A percentile compares a stretch with the other conserved stretches of the same genome.
These are phyloP conservation scores for Polypedilum vanderplanki DNA, from an alignment of 1,140 invertebrate genomes.

Conservation along the genomic window DNA sequence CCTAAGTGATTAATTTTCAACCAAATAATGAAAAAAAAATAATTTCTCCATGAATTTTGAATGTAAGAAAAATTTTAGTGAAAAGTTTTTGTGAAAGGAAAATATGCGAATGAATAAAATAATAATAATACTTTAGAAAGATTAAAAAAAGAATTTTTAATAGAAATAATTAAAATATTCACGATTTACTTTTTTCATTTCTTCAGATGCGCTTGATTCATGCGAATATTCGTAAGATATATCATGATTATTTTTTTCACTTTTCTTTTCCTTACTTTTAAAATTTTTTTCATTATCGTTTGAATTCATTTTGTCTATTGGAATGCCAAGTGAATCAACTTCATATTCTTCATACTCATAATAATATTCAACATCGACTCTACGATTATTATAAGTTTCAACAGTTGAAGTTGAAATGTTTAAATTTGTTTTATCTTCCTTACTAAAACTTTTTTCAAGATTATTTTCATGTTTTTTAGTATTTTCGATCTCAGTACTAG, in stretches of 20 bases:
- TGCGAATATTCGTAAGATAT: not conserved
- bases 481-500: no score
- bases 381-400: no score
- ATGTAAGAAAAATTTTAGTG: no score
- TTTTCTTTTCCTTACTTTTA: not conserved
- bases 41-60: no score
- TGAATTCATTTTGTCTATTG: not conserved
- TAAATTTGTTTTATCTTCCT: not conserved
- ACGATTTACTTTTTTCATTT: not conserved
- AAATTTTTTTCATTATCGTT: not conserved
- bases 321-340: not conserved
- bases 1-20: no score
- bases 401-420: not conserved
- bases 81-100: no score
- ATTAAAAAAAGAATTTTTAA: no score
- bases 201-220: not conserved
- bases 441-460: not conserved
- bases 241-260: not conserved
- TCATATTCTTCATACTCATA: conserved; percentile 13
- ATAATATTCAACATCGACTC: not conserved
- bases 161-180: no score
- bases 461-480: no score
- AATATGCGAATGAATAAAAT: no score
- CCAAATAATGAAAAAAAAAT: no score
- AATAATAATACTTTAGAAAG: no score